A percentile compares a stretch with the other conserved stretches of the same genome.
Conservation (phyloP, 2,797 vertebrate genomes). For the Garrulus glandarius region DNA sequence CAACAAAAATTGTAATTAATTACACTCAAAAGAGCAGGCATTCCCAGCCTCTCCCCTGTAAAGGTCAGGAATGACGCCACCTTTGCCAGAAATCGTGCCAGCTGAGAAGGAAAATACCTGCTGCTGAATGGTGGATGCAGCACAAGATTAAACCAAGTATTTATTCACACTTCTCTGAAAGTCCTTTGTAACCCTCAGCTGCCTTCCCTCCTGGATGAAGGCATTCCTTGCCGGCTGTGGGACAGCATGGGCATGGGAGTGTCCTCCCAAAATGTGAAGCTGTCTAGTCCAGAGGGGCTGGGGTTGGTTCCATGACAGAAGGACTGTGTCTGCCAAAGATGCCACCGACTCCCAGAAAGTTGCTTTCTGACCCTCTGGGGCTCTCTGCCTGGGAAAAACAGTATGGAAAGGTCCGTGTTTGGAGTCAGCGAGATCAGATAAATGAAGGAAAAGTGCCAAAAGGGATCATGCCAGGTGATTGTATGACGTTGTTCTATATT, state of each 20-base stretch:
- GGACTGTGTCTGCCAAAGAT: conserved; percentile 49
- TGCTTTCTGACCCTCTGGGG: not conserved
- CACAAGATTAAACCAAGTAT: not conserved
- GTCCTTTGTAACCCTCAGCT: not conserved
- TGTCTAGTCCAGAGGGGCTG: not conserved
- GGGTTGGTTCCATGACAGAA: not conserved
- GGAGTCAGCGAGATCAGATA: not conserved
- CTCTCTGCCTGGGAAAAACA: not conserved
- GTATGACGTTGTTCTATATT: not conserved
- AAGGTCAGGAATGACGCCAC: not conserved
- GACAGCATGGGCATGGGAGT: not conserved
- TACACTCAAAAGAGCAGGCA: not conserved
- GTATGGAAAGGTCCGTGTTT: not conserved
- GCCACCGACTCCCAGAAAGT: not conserved
- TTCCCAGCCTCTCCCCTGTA: not conserved
- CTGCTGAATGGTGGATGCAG: not conserved
- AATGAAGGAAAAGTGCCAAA: conserved; percentile 57
- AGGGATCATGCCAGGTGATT: conserved; percentile 5
- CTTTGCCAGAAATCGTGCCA: not conserved
- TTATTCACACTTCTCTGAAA: not conserved
- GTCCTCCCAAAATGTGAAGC: not conserved
- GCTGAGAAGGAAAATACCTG: not conserved
- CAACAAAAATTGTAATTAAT: not conserved
- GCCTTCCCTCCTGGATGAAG: not conserved
- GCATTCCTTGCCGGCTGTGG: not conserved